Evolutionary conservation across 2,113 vertebrate species (phyloP).

Genomic region (Taxidea taxus): DNA sequence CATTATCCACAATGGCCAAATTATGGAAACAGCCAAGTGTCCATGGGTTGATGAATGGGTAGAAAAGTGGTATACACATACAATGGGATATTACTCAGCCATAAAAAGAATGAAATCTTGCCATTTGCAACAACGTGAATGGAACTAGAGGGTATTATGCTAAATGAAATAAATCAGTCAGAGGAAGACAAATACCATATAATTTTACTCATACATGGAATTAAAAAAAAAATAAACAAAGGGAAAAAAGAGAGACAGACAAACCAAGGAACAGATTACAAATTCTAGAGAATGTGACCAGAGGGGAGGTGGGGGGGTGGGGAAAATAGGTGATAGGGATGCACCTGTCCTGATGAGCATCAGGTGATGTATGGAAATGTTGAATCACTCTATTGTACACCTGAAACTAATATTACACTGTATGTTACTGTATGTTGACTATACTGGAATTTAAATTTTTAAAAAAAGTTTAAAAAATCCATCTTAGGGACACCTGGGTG

Average conservation of each 20-base stretch:
- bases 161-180: background rate
- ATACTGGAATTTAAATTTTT: background rate
- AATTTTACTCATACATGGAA: background rate
- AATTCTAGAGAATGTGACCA: background rate
- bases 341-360: background rate
- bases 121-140: background rate
- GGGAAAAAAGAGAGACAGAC: background rate
- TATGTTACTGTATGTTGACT: background rate
- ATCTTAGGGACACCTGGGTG: too few species aligned
- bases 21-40: background rate
- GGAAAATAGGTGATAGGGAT: background rate
- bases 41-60: background rate
- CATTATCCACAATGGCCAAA: too few species aligned
- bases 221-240: background rate
- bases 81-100: background rate
- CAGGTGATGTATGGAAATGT: background rate
- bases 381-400: background rate
- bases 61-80: background rate
- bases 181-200: background rate
- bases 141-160: background rate
- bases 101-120: background rate
- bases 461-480: background rate
- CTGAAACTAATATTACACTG: background rate
- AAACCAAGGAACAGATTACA: background rate
- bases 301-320: background rate